These are phyloP conservation scores for Pentamera pediparva DNA, from an alignment of 53 echinoderm and acorn worm genomes.

Conservation along the genomic window DNA sequence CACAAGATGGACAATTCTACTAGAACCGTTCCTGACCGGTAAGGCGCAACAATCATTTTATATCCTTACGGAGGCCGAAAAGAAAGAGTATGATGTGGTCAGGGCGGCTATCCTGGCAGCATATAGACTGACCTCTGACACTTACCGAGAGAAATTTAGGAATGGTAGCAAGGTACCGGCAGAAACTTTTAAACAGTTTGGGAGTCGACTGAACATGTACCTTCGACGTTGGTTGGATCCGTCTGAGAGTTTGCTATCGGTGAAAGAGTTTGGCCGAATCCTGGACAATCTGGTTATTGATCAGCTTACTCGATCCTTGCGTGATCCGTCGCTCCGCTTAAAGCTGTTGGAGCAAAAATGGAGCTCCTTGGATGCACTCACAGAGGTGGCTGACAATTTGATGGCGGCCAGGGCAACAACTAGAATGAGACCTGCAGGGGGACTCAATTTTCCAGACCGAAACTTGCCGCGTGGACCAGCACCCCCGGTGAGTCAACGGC, in stretches of 20 bases:
- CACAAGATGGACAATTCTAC: constrained; percentile 19
- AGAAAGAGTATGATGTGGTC: constrained; percentile 28
- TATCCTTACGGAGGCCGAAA: constrained; percentile 32
- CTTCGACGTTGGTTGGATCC: constrained; percentile 5
- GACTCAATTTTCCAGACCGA: too few relatives aligned
- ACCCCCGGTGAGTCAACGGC: too few relatives aligned
- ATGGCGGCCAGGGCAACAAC: constrained; percentile 23
- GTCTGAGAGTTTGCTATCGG: constrained; percentile 20
- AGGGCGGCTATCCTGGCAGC: constrained; percentile 37
- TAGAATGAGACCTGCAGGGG: too few relatives aligned
- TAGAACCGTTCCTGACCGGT: constrained; percentile 51
- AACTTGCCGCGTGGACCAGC: too few relatives aligned
- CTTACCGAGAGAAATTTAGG: constrained; percentile 45
- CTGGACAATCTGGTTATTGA: constrained; percentile 35
- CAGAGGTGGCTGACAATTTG: constrained; percentile 41
- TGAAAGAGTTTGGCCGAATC: constrained; percentile 6
- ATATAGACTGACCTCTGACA: constrained; percentile 44
- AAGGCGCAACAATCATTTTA: constrained; percentile 55
- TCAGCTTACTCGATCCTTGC: constrained; percentile 32
- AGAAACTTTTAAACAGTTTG: constrained; percentile 46
- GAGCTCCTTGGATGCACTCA: constrained; percentile 19
- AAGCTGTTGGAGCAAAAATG: constrained; percentile 41
- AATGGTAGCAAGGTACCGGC: constrained; percentile 17
- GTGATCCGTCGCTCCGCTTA: constrained; percentile 7
- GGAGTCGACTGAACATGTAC: constrained; percentile 23